Evolutionary conservation across 2,888 invertebrate species (phyloP).

Genomic region (Perizoma affinitatum): DNA sequence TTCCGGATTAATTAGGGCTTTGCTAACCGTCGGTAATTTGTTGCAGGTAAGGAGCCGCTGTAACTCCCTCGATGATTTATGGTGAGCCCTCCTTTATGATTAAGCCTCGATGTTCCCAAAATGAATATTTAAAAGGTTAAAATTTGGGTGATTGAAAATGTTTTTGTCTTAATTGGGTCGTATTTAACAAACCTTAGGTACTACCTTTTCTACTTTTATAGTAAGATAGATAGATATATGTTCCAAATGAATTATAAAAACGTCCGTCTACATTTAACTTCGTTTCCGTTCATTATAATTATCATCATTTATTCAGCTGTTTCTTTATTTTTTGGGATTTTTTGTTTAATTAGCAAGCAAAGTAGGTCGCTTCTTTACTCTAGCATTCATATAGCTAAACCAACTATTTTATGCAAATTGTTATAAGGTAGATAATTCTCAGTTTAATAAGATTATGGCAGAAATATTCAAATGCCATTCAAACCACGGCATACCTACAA

Average conservation of each 20-base stretch:
- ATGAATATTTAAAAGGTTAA: slow-evolving; percentile 26
- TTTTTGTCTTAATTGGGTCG: slow-evolving; percentile 2
- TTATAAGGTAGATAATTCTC: slow-evolving; percentile 19
- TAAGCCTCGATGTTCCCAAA: slow-evolving; percentile 28
- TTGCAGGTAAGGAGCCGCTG: slow-evolving; percentile 37
- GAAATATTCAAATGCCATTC: slow-evolving; percentile 31
- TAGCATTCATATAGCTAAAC: slow-evolving; percentile 15
- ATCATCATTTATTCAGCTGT: not conserved
- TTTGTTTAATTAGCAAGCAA: slow-evolving; percentile 5
- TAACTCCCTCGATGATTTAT: slow-evolving; percentile 35
- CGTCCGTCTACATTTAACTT: no score
- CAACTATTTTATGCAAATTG: slow-evolving; percentile 27
- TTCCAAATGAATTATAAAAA: not conserved
- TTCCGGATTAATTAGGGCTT: slow-evolving; percentile 29
- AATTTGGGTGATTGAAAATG: slow-evolving; percentile 10
- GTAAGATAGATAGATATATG: no score
- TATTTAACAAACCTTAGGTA: no score
- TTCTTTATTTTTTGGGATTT: not conserved
- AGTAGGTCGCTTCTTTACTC: not conserved
- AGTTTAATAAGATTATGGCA: slow-evolving; percentile 21
- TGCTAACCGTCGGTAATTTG: slow-evolving; percentile 37
- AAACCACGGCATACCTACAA: slow-evolving; percentile 3
- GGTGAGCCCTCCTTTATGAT: slow-evolving; percentile 26
- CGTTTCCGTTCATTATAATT: no score
- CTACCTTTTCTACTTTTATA: no score